Conservation (phyloP, 2,888 invertebrate species). For the Epinotia ramella region DNA sequence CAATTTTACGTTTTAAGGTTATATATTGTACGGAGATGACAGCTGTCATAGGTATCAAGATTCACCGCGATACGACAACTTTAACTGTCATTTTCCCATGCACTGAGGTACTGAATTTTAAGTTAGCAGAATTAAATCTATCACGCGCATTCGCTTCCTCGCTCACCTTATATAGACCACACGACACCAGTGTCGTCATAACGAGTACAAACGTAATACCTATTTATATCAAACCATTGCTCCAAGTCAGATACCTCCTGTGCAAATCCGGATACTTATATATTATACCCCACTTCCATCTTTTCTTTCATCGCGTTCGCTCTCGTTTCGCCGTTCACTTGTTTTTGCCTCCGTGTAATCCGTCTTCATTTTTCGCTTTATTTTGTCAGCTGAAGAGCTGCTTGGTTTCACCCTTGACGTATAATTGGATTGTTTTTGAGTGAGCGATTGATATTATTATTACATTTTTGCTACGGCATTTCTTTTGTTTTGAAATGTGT, state of each 20-base stretch:
- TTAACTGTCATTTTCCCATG: no score
- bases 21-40: no score
- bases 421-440: constrained; percentile 66
- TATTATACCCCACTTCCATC: neutral
- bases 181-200: no score
- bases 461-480: constrained; percentile 28
- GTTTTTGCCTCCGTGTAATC: constrained; percentile 60
- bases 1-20: no score
- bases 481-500: constrained; percentile 29
- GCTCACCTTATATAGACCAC: no score
- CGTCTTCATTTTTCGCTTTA: constrained; percentile 64
- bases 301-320: constrained; percentile 5
- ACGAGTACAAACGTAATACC: no score
- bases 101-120: no score
- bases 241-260: neutral
- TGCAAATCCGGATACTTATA: neutral
- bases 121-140: no score
- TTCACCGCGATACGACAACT: no score
- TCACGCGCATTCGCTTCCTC: no score
- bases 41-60: no score
- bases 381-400: constrained; percentile 58
- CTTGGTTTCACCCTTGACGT: constrained; percentile 54
- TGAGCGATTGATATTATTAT: constrained; percentile 48
- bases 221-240: neutral
- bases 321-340: constrained; percentile 47